Conservation (phyloP, 2,888 invertebrate species). For the Timema cristinae region DNA sequence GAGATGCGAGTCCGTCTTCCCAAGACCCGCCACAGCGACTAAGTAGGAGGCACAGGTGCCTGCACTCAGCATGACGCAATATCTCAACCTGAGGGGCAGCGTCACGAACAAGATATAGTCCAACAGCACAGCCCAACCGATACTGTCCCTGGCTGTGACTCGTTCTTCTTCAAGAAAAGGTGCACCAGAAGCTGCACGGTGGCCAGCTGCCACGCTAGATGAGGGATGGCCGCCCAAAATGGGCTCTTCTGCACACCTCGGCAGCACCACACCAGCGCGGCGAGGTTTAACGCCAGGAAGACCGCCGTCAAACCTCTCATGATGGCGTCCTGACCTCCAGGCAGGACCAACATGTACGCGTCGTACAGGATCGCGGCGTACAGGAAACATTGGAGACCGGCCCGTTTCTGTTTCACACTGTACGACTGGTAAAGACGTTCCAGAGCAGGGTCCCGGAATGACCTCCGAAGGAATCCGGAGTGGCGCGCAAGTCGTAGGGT, state of each 20-base stretch:
- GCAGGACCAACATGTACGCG: slow-evolving; percentile 56
- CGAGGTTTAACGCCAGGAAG: slow-evolving; percentile 43
- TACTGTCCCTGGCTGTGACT: slow-evolving; percentile 59
- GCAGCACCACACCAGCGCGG: slow-evolving; percentile 42
- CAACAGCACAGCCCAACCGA: slow-evolving; percentile 68
- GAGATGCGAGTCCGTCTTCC: slow-evolving; percentile 41
- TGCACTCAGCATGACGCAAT: slow-evolving; percentile 57
- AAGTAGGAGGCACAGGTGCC: slow-evolving; percentile 60
- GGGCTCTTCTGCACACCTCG: slow-evolving; percentile 38
- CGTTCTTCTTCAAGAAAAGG: slow-evolving; percentile 57
- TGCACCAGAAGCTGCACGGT: slow-evolving; percentile 58
- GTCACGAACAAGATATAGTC: slow-evolving; percentile 71
- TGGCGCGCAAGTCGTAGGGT: too few species aligned
- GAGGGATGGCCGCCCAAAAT: slow-evolving; percentile 57
- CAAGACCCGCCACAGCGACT: slow-evolving; percentile 54
- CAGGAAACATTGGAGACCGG: slow-evolving; percentile 66
- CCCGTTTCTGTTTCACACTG: slow-evolving; percentile 65
- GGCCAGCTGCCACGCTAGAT: slow-evolving; percentile 61
- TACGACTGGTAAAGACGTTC: slow-evolving; percentile 69
- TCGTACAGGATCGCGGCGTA: slow-evolving; percentile 63
- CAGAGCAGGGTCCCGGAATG: slow-evolving; percentile 58
- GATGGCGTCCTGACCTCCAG: slow-evolving; percentile 48
- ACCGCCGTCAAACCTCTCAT: slow-evolving; percentile 41
- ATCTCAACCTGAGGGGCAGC: slow-evolving; percentile 62
- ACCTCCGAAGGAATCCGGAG: slow-evolving; percentile 40